A percentile compares a stretch with the other conserved stretches of the same genome.
phyloP scores from a whole-genome alignment of 2,888 invertebrate genomes.

The Amphipyra berbera region DNA sequence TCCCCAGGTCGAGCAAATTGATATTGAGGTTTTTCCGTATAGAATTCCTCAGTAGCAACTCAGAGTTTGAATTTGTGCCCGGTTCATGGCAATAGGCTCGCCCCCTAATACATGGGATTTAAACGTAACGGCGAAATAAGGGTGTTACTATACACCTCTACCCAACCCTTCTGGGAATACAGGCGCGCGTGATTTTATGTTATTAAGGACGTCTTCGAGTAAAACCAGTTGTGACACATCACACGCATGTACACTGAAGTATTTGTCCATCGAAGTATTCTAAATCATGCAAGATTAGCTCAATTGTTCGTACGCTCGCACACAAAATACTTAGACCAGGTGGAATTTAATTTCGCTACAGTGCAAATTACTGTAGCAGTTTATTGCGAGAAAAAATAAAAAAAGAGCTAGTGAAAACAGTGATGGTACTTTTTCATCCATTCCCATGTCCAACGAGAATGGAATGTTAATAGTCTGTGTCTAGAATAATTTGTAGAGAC shows the following conservation, averaged over 20 bases:
- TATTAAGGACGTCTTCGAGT: too few species aligned
- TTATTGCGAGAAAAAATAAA: slow-evolving; percentile 5
- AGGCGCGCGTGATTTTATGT: too few species aligned
- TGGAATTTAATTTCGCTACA: slow-evolving; percentile 44
- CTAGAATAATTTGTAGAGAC: not conserved
- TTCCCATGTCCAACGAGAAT: slow-evolving; percentile 1
- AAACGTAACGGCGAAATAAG: too few species aligned
- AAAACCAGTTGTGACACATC: too few species aligned
- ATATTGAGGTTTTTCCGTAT: too few species aligned
- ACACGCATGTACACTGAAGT: not conserved
- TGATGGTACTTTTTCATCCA: slow-evolving; percentile 9
- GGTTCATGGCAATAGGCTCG: too few species aligned
- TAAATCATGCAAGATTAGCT: slow-evolving; percentile 8
- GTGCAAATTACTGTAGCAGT: slow-evolving; percentile 10
- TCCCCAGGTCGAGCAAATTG: too few species aligned
- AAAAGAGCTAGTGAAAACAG: slow-evolving; percentile 5
- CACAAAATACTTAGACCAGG: slow-evolving; percentile 17
- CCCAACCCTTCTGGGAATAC: too few species aligned
- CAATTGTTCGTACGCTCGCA: slow-evolving; percentile 11
- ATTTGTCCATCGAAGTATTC: slow-evolving; percentile 1
- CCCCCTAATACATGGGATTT: too few species aligned
- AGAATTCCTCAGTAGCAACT: too few species aligned
- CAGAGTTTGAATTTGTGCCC: too few species aligned
- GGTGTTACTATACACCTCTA: too few species aligned
- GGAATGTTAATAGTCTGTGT: slow-evolving; percentile 21